Evolutionary conservation across 2,888 invertebrate species (phyloP).

Genomic region (Polyommatus icarus): DNA sequence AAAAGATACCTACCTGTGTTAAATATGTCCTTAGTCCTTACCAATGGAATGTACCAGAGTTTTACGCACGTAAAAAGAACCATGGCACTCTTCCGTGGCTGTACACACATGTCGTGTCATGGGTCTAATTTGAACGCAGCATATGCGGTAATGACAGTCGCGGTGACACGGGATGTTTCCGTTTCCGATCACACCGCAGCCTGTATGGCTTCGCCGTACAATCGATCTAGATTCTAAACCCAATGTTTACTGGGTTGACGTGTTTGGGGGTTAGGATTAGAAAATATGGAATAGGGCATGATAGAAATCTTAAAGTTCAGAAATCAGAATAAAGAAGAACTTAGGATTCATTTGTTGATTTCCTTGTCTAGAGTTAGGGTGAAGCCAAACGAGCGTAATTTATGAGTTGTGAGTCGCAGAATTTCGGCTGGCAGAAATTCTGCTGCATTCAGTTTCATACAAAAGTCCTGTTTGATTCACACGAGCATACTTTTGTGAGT

Average conservation of each 20-base stretch:
- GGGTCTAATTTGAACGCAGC: neutral
- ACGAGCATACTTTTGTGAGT: no score
- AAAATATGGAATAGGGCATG: neutral
- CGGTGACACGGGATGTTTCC: conserved; percentile 1
- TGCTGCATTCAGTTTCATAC: no score
- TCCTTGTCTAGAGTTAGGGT: neutral
- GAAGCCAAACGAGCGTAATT: no score
- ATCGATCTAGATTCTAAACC: neutral
- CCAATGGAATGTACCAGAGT: neutral
- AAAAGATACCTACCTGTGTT: no score
- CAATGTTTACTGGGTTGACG: neutral
- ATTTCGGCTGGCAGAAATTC: no score
- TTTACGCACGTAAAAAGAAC: neutral
- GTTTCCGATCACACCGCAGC: conserved; percentile 16
- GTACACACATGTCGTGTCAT: neutral
- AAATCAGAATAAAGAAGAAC: no score
- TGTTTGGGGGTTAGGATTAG: neutral
- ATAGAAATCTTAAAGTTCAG: no score
- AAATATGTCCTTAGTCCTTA: neutral
- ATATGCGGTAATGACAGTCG: conserved; percentile 9
- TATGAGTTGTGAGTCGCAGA: no score
- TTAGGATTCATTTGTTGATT: no score
- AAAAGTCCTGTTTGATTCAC: no score
- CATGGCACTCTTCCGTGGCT: neutral
- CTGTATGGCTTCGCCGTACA: neutral